Base-by-base conservation (phyloP, 2,888 invertebrate species). In the Hydrotaea diabolus region DNA sequence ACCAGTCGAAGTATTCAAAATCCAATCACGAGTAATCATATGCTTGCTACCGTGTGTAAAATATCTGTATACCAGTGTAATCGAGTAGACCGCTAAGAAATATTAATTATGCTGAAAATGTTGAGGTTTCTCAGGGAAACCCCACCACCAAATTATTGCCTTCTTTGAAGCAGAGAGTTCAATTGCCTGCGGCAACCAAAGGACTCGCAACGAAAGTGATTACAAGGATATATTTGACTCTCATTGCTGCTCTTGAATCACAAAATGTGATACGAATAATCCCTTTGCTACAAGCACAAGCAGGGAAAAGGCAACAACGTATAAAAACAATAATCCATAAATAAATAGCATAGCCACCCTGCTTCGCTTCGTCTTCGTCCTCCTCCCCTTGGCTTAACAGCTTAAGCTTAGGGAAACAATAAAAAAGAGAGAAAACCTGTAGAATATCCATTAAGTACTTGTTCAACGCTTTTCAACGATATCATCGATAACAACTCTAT, bases 381-480 rank as follows among this genome's bases (percentile, higher is more conserved):
- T 17, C 36, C 2, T 57, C 76, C n/a, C n/a, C n/a, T n/a, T n/a
- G n/a, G 79, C 80, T 79, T 82, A 53, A 80, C 83, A 77, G 78
- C 31, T 31, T 78, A 69, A 23, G 66, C 49, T 62, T 46, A 39
- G 59, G 59, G 62, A 81, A 78, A 71, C 17, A 57, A 73, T 36
- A 66, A 46, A 31, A 31, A 7, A 7, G 62, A 26, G 71, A 64
- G 26, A 72, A 76, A 79, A 85, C 84, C 84, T 85, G 81, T 85
- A 79, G 84, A 75, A 79, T 85, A 69, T 31, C 77, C 78, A 79
- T 85, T 85, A 81, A 85, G 76, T 78, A 64, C 71, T 78, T 84
- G 77, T 71, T 73, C 81, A 71, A 46, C 55, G 46, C 77, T 83
- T 80, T 2, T 15, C 3, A 31, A 62, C 31, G 69, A 69, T 69